Percentiles rank a stretch among this genome's conserved stretches.
Conservation (phyloP, 2,113 vertebrate species). For the Ia io region DNA sequence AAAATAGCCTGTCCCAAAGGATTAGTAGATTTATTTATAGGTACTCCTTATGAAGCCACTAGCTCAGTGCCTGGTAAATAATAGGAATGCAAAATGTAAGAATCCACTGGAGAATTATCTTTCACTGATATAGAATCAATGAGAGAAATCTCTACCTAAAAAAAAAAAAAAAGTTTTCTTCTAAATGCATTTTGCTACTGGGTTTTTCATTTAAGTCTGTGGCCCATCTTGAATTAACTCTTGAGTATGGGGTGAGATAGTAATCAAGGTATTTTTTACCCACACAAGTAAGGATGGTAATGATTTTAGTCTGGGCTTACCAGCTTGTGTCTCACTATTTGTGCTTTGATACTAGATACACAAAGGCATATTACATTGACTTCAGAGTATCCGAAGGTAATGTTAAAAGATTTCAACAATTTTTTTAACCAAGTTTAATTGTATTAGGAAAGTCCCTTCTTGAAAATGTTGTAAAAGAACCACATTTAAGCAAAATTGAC, state of each 20-base stretch:
- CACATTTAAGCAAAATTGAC: not conserved
- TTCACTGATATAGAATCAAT: not conserved
- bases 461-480: slow-evolving; percentile 7
- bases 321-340: not conserved
- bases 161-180: not conserved
- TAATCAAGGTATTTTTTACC: not conserved
- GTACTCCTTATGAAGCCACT: not conserved
- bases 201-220: not conserved
- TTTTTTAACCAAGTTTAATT: not conserved
- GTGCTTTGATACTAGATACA: not conserved
- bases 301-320: not conserved
- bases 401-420: not conserved
- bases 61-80: not conserved
- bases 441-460: not conserved
- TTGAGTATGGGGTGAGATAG: not conserved
- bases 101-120: not conserved
- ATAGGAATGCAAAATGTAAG: not conserved
- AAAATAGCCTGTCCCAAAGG: not conserved
- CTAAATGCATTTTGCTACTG: not conserved
- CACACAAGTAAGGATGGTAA: not conserved
- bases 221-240: not conserved
- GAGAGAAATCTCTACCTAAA: not conserved
- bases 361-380: not conserved
- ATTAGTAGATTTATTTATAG: not conserved
- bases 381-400: not conserved